Evolutionary conservation across 2,888 invertebrate genomes (phyloP).

Genomic region (Eueremaeus valkanovi): DNA sequence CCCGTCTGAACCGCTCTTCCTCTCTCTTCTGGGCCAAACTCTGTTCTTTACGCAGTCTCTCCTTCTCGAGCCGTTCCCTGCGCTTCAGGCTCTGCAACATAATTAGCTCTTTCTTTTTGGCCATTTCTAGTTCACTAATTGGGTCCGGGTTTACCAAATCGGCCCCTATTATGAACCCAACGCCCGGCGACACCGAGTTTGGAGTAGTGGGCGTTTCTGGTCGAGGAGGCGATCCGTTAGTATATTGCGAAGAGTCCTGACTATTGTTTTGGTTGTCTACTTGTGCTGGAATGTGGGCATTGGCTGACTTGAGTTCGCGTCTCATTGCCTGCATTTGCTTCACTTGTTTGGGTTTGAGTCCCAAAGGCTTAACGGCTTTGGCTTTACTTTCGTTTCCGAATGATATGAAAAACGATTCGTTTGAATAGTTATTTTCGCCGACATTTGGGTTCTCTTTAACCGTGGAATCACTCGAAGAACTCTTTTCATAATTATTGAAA

Average conservation of each 20-base stretch:
- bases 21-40: constrained; percentile 71
- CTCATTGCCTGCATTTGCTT: constrained; percentile 44
- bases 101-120: constrained; percentile 83
- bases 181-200: constrained; percentile 47
- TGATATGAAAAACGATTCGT: constrained; percentile 74
- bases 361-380: constrained; percentile 76
- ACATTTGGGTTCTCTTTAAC: not conserved
- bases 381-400: constrained; percentile 70
- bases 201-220: not conserved
- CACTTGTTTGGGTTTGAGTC: constrained; percentile 58
- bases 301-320: constrained; percentile 41
- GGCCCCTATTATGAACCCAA: constrained; percentile 62
- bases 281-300: not conserved
- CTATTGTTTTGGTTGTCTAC: not conserved
- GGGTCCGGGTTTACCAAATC: constrained; percentile 65
- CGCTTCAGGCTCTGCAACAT: constrained; percentile 83
- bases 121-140: constrained; percentile 76
- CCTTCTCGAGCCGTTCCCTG: constrained; percentile 83
- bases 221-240: not conserved
- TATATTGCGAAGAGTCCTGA: not conserved
- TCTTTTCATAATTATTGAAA: constrained; percentile 19
- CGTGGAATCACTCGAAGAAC: constrained; percentile 7
- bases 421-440: constrained; percentile 34
- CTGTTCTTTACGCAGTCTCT: constrained; percentile 75
- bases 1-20: constrained; percentile 69